These are phyloP conservation scores for Neomorphus geoffroyi DNA, from an alignment of 2,797 vertebrate genomes.

Conservation along the genomic window DNA sequence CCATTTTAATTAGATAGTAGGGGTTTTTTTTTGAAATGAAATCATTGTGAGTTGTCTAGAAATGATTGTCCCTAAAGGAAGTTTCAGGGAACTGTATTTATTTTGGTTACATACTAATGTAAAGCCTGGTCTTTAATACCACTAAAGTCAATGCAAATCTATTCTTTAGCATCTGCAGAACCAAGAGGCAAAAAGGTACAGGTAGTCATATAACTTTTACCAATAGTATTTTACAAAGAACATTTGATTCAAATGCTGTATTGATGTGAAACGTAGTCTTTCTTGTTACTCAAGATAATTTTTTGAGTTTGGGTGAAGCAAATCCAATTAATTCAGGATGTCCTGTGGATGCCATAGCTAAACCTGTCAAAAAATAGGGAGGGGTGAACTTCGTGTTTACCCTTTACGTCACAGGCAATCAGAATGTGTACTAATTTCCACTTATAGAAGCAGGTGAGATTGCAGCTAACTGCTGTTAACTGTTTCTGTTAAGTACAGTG, in stretches of 20 bases:
- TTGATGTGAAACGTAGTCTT: neutral
- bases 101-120: neutral
- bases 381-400: neutral
- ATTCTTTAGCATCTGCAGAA: neutral
- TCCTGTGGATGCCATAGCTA: neutral
- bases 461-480: neutral
- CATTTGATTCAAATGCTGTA: neutral
- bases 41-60: neutral
- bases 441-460: neutral
- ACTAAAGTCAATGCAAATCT: neutral
- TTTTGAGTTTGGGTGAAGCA: neutral
- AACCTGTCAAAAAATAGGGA: neutral
- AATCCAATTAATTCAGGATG: neutral
- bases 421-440: neutral
- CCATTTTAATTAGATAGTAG: neutral
- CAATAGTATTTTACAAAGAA: neutral
- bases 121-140: neutral
- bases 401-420: neutral
- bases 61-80: neutral
- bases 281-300: neutral
- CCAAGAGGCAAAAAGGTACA: neutral
- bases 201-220: neutral
- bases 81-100: neutral
- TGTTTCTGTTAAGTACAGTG: neutral
- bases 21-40: neutral